Evolutionary conservation across 2,113 vertebrate species (phyloP), one percentile per base, ranked within the genome.

Genomic region (Semnopithecus entellus): DNA sequence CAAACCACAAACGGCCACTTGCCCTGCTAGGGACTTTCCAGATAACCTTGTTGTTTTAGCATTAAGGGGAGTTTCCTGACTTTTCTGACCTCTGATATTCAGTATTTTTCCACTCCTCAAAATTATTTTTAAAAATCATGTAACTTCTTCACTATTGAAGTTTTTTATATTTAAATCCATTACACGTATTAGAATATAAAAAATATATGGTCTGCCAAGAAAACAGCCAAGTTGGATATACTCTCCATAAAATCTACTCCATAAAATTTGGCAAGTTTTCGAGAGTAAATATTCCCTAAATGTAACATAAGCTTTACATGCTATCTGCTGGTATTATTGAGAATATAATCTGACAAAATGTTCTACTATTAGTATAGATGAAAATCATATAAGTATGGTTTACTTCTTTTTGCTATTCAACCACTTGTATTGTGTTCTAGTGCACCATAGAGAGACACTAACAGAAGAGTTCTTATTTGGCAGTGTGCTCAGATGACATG

Each of bases 81-180:
- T 40, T 40, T 40, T 40, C 40, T 40, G 40, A 40, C 40, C 40
- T 40, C 40, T 40, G 40, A 40, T 40, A 40, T 40, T 40, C 40
- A 40, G 40, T 40, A 4, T 40, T 40, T 40, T 40, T 40, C 40
- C 40, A 40, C 40, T 40, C 40, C 40, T 40, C 40, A 40, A 40
- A 40, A 40, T 48, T 68, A 40, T 55, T 79, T 92, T 79, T 2
- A 4, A 88, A 8, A 87, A 68, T 90, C 48, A 43, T 48, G 1
- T 57, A 85, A 79, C 18, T 38, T 59, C 43, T 76, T 95, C 2
- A 27, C 10, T 45, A 43, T 81, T 13, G 94, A 72, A 1, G 32
- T 91, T 95, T 86, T 86, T 79, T 9, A 75, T 95, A 89, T 94
- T 85, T 90, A 88, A 95, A 80, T 83, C 27, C 52, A 48, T 55